Conservation (phyloP, 2,113 vertebrate species). For the Eudyptes chrysolophus region DNA sequence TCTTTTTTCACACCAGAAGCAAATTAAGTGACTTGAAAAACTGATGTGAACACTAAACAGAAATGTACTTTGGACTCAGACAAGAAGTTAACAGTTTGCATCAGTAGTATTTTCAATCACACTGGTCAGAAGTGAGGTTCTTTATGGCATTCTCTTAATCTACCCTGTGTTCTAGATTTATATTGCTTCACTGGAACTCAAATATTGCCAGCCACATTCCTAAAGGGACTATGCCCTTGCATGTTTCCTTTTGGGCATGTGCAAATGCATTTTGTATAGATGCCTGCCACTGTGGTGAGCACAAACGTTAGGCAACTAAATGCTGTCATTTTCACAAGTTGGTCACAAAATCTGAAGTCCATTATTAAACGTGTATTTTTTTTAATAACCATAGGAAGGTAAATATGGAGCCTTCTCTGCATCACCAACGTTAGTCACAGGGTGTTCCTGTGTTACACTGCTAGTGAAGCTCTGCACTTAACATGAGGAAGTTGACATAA, state of each 20-base stretch:
- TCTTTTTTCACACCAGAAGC: background rate
- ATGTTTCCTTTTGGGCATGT: background rate
- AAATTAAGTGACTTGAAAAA: conserved; percentile 11
- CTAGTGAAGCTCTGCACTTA: background rate
- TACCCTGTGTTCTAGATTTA: conserved; percentile 10
- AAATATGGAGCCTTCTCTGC: background rate
- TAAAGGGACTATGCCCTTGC: background rate
- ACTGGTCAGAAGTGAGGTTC: conserved; percentile 2
- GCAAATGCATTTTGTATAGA: conserved; percentile 1
- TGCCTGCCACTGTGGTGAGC: background rate
- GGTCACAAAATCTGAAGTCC: background rate
- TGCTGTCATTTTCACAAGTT: background rate
- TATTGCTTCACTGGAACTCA: background rate
- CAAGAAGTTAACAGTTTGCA: background rate
- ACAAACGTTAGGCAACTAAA: background rate
- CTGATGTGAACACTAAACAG: background rate
- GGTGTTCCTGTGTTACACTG: background rate
- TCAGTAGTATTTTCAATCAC: background rate
- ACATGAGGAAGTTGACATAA: background rate
- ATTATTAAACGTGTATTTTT: background rate
- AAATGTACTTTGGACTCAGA: background rate
- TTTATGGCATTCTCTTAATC: background rate
- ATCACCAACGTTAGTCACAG: background rate
- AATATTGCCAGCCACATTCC: background rate
- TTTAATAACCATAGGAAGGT: background rate